Percentiles rank a stretch among this genome's conserved stretches.
phyloP scores from a whole-genome alignment of 2,888 invertebrate species.

The Phrixothrix hirtus region DNA sequence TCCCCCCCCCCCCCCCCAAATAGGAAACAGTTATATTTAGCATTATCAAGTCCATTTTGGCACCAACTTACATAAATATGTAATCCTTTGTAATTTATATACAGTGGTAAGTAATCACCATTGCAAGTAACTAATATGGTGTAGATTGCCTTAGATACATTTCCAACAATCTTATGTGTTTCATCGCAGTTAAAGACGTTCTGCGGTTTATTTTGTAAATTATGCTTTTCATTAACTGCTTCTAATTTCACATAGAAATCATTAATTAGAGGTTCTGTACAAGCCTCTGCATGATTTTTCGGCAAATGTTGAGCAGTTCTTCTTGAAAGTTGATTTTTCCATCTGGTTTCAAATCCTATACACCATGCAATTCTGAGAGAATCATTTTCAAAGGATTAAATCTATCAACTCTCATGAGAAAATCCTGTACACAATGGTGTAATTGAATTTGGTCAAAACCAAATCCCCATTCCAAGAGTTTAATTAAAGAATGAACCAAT shows the following conservation, averaged over 20 bases:
- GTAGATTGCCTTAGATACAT: no score
- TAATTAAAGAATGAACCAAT: slow-evolving; percentile 21
- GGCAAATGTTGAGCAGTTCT: slow-evolving; percentile 24
- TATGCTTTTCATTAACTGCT: background rate
- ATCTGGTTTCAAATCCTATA: slow-evolving; percentile 24
- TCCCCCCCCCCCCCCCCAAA: no score
- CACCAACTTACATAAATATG: slow-evolving; percentile 27
- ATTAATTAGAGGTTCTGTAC: slow-evolving; percentile 18
- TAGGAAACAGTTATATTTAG: slow-evolving; percentile 30
- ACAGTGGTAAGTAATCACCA: slow-evolving; percentile 28
- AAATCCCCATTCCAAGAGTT: slow-evolving; percentile 30
- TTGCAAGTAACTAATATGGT: slow-evolving; percentile 26
- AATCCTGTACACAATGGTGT: slow-evolving; percentile 25
- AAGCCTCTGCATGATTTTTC: slow-evolving; percentile 22
- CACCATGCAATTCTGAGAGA: slow-evolving; percentile 27
- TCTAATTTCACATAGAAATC: slow-evolving; percentile 24
- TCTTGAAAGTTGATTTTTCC: slow-evolving; percentile 19
- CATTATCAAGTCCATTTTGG: slow-evolving; percentile 16
- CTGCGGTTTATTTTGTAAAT: slow-evolving; percentile 11
- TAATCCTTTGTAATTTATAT: slow-evolving; percentile 30
- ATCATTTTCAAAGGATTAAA: slow-evolving; percentile 30
- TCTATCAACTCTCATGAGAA: slow-evolving; percentile 17
- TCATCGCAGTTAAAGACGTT: slow-evolving; percentile 6
- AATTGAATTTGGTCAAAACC: slow-evolving; percentile 25
- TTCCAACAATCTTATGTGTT: background rate